phyloP scores from a whole-genome alignment of 2,797 vertebrate genomes.

The Eutrigla gurnardus region DNA sequence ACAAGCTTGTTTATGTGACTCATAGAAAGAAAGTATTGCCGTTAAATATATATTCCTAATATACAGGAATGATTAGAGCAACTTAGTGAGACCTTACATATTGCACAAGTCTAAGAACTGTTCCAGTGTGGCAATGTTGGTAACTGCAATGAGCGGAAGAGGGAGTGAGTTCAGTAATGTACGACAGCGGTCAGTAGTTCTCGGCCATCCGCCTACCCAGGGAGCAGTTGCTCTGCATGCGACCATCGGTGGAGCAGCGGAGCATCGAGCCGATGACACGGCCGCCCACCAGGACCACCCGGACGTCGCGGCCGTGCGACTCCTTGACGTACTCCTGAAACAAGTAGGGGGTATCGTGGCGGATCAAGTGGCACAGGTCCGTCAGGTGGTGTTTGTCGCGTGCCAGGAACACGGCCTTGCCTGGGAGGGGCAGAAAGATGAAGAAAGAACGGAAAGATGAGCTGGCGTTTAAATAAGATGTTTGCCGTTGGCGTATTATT shows the following conservation, averaged over 20 bases:
- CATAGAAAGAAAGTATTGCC: neutral
- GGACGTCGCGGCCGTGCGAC: constrained; percentile 91
- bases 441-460: constrained; percentile 8
- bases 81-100: neutral
- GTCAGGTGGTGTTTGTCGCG: constrained; percentile 92
- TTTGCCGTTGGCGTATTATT: neutral
- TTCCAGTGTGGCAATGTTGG: neutral
- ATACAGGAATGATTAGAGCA: constrained; percentile 1
- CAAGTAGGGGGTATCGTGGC: constrained; percentile 92
- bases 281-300: constrained; percentile 92
- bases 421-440: constrained; percentile 69
- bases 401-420: constrained; percentile 93
- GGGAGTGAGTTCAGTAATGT: neutral
- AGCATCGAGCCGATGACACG: constrained; percentile 92
- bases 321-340: constrained; percentile 95
- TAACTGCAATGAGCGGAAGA: neutral
- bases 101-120: neutral
- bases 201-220: constrained; percentile 81
- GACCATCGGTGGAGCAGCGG: constrained; percentile 93
- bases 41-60: neutral
- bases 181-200: neutral
- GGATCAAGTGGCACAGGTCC: constrained; percentile 92
- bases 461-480: neutral
- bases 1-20: constrained; percentile 2
- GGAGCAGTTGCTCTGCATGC: constrained; percentile 96